A percentile compares a stretch with the other conserved stretches of the same genome.
These are phyloP conservation scores for Volucella bombylans DNA, from an alignment of 2,888 invertebrate genomes.

Conservation along the genomic window DNA sequence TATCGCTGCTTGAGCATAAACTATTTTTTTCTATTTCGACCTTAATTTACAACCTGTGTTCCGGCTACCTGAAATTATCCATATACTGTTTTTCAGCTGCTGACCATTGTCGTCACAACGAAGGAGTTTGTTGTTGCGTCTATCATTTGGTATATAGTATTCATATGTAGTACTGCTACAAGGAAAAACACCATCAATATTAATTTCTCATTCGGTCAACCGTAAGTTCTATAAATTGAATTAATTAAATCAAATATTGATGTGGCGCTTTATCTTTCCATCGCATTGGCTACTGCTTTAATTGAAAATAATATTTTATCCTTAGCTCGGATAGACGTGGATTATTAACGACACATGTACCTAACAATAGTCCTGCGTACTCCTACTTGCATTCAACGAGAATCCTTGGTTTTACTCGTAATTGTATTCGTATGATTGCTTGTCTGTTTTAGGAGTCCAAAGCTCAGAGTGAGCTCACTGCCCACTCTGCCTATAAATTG, in stretches of 20 bases:
- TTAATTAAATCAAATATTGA: constrained; percentile 74
- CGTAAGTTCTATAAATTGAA: constrained; percentile 73
- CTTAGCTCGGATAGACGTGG: constrained; percentile 67
- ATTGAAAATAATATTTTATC: constrained; percentile 74
- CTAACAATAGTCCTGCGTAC: constrained; percentile 22
- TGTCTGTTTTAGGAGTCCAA: constrained; percentile 34
- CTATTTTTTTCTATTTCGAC: constrained; percentile 60
- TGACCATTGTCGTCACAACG: constrained; percentile 4
- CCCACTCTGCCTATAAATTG: constrained; percentile 47
- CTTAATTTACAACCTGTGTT: constrained; percentile 57
- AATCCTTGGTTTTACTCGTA: constrained; percentile 51
- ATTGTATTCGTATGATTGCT: background rate
- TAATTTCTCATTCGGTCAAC: constrained; percentile 71
- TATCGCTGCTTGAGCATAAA: constrained; percentile 66
- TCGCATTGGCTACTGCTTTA: constrained; percentile 73
- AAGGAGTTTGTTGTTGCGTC: constrained; percentile 46
- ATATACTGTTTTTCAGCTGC: background rate
- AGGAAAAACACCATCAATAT: constrained; percentile 65
- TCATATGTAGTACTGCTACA: constrained; percentile 15
- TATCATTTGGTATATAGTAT: background rate
- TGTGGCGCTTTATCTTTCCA: constrained; percentile 72
- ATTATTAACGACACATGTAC: constrained; percentile 72
- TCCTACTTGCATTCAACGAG: constrained; percentile 31
- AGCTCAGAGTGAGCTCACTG: constrained; percentile 19
- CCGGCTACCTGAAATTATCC: constrained; percentile 62